Base-by-base conservation (phyloP, 2,113 vertebrate genomes). In the Sinocyclocheilus grahami region DNA sequence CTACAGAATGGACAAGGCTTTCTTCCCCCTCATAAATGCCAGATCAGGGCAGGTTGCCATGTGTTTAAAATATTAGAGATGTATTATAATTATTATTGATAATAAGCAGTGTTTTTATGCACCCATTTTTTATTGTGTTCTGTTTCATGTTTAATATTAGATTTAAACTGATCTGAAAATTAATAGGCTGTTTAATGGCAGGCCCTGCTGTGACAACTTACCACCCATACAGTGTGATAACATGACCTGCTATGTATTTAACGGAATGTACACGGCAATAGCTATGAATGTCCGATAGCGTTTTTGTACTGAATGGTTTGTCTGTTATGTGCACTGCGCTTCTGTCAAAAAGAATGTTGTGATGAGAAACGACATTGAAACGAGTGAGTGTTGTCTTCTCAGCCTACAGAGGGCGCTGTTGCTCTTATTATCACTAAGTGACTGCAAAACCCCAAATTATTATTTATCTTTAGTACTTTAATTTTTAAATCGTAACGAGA, bases 341-440 rank as follows among this genome's bases (percentile, higher is more conserved):
- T 1, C 20, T 22, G 58, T n/a, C 58, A 9, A 58, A 58, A 22
- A 58, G 55, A 58, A 8, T 18, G 8, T 62, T 62, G 3, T 62
- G 62, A 24, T 13, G 9, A 63, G n/a, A 27, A 63, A 24, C 2
- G 62, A 27, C 11, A 13, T 12, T n/a, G 18, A 62, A n/a, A 11
- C 60, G n/a, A 24, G n/a, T 13, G 62, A 13, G 20, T 39, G 8
- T 30, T 5, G 48, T 60, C 20, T 12, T 51, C 2, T 20, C 10
- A 4, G 1, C 76, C 85, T 24, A 60, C 63, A 87, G 88, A 65
- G 37, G 85, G 27, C 83, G 85, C 72, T 63, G 42, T 82, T 78
- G 12, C 30, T n/a, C 51, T 42, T 4, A 72, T 87, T 85, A 83
- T 78, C 22, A 55, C 16, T 83, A 37, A 71, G 53, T 48, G n/a